Base-by-base conservation (phyloP, 1,140 invertebrate genomes). In the Littorina saxatilis region DNA sequence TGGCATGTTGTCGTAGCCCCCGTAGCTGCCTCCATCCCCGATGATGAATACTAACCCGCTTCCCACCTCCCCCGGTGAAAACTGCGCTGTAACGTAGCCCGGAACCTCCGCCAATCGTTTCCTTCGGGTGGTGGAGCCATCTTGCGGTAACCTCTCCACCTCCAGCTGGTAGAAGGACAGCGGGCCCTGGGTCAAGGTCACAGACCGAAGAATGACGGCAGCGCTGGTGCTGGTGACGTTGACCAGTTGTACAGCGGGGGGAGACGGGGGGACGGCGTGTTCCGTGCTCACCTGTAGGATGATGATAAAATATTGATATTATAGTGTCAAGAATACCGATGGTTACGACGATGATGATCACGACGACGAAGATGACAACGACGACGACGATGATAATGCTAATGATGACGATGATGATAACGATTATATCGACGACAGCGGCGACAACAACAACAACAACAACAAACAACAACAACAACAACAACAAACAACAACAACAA, bases 11-110 rank as follows among this genome's bases (percentile, higher is more conserved):
- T 50, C 52, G 74, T 85, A 86, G 11, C 85, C 86, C n/a, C 83
- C 84, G 68, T 88, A 89, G 0, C 35, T 66, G 27, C 81, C 74
- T 0, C 83, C 83, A 73, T 90, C 87, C 13, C 91, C 91, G 13
- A 90, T 79, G 0, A 75, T 73, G 58, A 90, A 89, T 1, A 73
- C 27, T 2, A 7, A 32, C 9, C 37, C 84, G 50, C 72, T 78
- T 5, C 75, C 52, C 23, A 89, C 85, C 39, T 85, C 74, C 20
- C 72, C 58, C n/a, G 81, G 81, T 23, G 68, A 43, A 37, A 90
- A 82, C 80, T 84, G 78, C 1, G 84, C 86, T 13, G 85, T 81
- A 11, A 83, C 66, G 39, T 81, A 72, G 32, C 89, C 88, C 11
- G 86, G 84, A 35, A 83, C 58, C 1, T 74, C 72, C 43, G 72